Evolutionary conservation across 2,113 vertebrate species (phyloP).

Genomic region (Phasianus colchicus): DNA sequence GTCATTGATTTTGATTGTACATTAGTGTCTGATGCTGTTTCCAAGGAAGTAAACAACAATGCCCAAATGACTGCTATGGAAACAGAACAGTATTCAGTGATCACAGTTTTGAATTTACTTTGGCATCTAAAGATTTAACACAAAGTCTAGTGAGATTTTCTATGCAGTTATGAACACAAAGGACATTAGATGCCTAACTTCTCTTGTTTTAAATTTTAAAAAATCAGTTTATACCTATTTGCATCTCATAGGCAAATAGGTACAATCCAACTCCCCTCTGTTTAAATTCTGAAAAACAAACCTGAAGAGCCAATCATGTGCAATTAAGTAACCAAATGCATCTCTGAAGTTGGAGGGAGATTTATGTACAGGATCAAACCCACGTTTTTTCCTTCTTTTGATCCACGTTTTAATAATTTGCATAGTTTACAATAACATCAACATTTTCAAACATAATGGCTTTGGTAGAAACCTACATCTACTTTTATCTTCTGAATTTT

Average conservation of each 20-base stretch:
- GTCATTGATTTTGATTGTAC: background rate
- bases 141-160: constrained; percentile 44
- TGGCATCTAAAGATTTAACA: background rate
- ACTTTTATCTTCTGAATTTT: background rate
- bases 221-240: background rate
- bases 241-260: constrained; percentile 11
- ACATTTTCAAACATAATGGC: background rate
- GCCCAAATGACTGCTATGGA: background rate
- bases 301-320: background rate
- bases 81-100: background rate
- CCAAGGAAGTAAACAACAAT: constrained; percentile 59
- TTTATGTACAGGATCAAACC: background rate
- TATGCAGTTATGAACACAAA: constrained; percentile 22
- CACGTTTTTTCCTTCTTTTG: background rate
- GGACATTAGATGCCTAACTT: constrained; percentile 8
- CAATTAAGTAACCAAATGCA: background rate
- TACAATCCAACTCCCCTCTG: background rate
- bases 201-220: background rate
- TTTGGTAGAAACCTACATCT: background rate
- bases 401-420: background rate
- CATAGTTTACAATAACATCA: background rate
- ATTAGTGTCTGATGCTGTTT: constrained; percentile 25
- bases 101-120: background rate
- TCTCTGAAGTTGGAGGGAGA: background rate
- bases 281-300: constrained; percentile 17